phyloP scores from a whole-genome alignment of 1,140 invertebrate species.

The Sinonovacula constricta region DNA sequence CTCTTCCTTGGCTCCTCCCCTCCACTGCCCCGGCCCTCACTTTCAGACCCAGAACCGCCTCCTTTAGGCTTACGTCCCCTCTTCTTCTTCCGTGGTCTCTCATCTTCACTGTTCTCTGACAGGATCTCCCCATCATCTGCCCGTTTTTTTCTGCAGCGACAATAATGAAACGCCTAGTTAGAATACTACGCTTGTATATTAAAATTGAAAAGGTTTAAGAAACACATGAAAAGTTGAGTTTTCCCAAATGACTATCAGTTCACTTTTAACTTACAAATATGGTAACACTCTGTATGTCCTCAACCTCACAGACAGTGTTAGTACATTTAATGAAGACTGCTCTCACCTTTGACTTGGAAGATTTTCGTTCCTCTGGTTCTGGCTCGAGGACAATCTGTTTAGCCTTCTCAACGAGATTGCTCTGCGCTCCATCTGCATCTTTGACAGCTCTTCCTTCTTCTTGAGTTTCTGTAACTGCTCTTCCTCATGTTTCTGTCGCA shows the following conservation, averaged over 20 bases:
- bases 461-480: constrained; percentile 86
- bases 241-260: no score
- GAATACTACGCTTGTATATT: no score
- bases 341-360: constrained; percentile 42
- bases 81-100: constrained; percentile 71
- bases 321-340: no score
- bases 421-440: constrained; percentile 87
- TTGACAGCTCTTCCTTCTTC: constrained; percentile 87
- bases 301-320: no score
- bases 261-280: no score
- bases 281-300: no score
- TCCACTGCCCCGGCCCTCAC: constrained; percentile 62
- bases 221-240: no score
- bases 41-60: constrained; percentile 52
- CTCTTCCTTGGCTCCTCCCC: constrained; percentile 58
- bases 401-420: constrained; percentile 97
- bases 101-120: constrained; percentile 67
- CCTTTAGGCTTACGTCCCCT: constrained; percentile 53
- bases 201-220: no score
- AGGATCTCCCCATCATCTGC: constrained; percentile 72
- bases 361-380: constrained; percentile 51
- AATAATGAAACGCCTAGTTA: no score
- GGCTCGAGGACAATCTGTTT: constrained; percentile 86
- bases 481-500: constrained; percentile 74
- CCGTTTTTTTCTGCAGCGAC: constrained; percentile 58